Evolutionary conservation across 2,797 vertebrate genomes (phyloP), one percentile per base, ranked within the genome.

Genomic region (Melanotaenia boesemani): DNA sequence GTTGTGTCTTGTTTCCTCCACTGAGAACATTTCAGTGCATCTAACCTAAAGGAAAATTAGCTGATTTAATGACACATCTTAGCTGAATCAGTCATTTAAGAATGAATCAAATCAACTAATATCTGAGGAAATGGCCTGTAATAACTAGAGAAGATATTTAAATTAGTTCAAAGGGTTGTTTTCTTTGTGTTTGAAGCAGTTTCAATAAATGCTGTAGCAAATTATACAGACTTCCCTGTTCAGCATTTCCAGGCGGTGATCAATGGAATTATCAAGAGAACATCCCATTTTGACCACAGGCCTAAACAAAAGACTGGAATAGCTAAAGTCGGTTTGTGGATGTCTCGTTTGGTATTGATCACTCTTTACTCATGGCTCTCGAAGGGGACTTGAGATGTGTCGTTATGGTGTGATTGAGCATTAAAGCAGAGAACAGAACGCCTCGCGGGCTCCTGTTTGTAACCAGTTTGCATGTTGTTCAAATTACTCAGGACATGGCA

Each of bases 401-500:
- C 64, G 57, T 56, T 67, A 2, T 6, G 32, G 71, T 63, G 67
- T 20, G 72, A 77, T 59, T 2, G 48, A 64, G 76, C 61, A 59
- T 39, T 63, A 72, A 64, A 83, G 81, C 64, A 62, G 69, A 68
- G 77, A 78, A 74, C 26, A 70, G 77, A 78, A 74, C 24, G 73
- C 78, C 82, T 61, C 0, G 4, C 60, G 16, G 81, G 65, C 20
- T 52, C 39, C 59, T 77, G 80, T 77, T 86, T 80, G 48, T 77
- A 85, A 89, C 80, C 84, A 79, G 41, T 72, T 75, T 83, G 85
- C 75, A 76, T 79, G 79, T 72, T 85, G 81, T 87, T 81, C 64
- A 76, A 80, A 90, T 88, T 85, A 86, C 73, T 37, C 67, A 56
- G 80, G 73, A 78, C 78, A 76, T 76, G 81, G 72, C 71, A 36